phyloP scores from a whole-genome alignment of 1,140 invertebrate genomes.

The Aphelinus atriplicis region DNA sequence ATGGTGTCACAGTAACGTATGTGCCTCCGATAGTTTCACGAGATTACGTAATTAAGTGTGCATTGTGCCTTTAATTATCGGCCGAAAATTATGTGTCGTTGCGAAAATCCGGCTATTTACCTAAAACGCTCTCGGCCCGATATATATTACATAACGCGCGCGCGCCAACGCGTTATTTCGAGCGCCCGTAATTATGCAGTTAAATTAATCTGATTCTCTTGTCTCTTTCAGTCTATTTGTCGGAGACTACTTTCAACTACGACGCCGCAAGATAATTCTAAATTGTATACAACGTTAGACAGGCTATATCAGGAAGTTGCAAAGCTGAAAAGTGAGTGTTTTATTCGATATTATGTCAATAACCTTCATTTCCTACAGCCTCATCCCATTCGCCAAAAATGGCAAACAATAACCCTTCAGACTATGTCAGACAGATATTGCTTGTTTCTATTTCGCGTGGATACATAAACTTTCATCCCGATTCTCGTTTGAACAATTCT shows the following conservation, averaged over 20 bases:
- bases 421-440: too few relatives aligned
- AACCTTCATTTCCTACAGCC: too few relatives aligned
- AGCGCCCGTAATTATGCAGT: neutral
- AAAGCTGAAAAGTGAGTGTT: constrained; percentile 69
- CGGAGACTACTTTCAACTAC: constrained; percentile 51
- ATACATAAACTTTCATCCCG: too few relatives aligned
- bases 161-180: too few relatives aligned
- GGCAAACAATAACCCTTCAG: too few relatives aligned
- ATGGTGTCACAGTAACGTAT: neutral
- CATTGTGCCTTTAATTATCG: constrained; percentile 24
- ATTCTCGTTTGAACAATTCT: too few relatives aligned
- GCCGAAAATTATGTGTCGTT: neutral
- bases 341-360: neutral
- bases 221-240: constrained; percentile 55
- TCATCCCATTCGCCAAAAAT: too few relatives aligned
- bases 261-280: constrained; percentile 57
- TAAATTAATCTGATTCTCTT: constrained; percentile 8
- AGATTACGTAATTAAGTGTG: constrained; percentile 10
- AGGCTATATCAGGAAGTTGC: constrained; percentile 70
- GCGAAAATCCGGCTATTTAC: too few relatives aligned
- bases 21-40: neutral
- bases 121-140: too few relatives aligned
- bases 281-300: constrained; percentile 66
- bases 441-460: too few relatives aligned
- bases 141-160: too few relatives aligned